phyloP scores from a whole-genome alignment of 2,113 vertebrate genomes.

The Limanda limanda region DNA sequence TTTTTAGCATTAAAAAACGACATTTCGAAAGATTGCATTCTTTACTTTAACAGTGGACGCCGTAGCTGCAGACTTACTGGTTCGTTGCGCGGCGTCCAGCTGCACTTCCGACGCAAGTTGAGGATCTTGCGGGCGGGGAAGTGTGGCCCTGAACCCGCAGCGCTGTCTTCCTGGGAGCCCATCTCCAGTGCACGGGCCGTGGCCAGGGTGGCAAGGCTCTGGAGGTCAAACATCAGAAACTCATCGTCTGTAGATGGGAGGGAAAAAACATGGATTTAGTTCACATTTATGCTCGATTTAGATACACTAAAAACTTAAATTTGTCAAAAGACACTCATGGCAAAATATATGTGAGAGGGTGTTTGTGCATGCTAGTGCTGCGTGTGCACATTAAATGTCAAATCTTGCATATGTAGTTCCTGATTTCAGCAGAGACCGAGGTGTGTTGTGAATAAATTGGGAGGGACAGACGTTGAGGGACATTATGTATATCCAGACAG shows the following conservation, averaged over 20 bases:
- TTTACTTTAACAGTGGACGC: not conserved
- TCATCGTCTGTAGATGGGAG: constrained; percentile 84
- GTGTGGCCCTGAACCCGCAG: constrained; percentile 47
- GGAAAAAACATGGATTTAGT: not conserved
- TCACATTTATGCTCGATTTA: not conserved
- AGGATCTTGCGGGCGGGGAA: constrained; percentile 82
- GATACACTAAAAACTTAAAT: not conserved
- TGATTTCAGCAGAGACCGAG: not conserved
- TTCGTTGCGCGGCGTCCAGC: constrained; percentile 93
- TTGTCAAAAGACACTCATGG: too few relatives aligned
- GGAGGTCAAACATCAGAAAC: constrained; percentile 89
- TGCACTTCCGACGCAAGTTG: constrained; percentile 91
- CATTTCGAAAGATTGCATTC: not conserved
- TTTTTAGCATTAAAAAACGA: constrained; percentile 21
- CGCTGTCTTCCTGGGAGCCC: constrained; percentile 64
- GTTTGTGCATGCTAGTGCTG: not conserved
- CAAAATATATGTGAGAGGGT: not conserved
- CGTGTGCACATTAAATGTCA: not conserved
- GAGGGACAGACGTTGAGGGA: too few relatives aligned
- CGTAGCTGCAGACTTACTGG: constrained; percentile 82
- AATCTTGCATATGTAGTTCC: not conserved
- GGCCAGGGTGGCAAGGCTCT: constrained; percentile 91
- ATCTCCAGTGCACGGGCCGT: constrained; percentile 90
- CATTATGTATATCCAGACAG: not conserved
- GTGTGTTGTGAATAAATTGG: not conserved